Evolutionary conservation across 2,888 invertebrate genomes (phyloP).

Genomic region (Polydrusus tereticollis): DNA sequence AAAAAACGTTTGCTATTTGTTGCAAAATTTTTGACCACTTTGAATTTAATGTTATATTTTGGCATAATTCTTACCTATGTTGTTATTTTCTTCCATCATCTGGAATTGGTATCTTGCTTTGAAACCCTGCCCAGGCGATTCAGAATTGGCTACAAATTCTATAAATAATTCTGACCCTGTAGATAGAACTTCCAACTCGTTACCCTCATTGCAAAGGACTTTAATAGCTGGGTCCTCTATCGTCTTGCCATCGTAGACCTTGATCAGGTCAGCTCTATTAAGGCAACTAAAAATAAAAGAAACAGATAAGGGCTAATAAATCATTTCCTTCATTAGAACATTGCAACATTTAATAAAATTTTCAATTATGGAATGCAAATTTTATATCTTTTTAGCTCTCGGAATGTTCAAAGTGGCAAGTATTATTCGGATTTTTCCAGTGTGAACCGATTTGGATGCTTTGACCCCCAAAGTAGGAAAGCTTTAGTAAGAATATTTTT

Average conservation of each 20-base stretch:
- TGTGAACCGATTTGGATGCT: too few relatives aligned
- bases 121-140: slow-evolving; percentile 83
- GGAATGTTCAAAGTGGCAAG: too few relatives aligned
- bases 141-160: slow-evolving; percentile 88
- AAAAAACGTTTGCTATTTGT: too few relatives aligned
- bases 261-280: slow-evolving; percentile 85
- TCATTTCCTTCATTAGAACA: neutral
- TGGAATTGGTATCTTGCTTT: slow-evolving; percentile 82
- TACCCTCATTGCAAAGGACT: slow-evolving; percentile 85
- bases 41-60: too few relatives aligned
- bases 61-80: slow-evolving; percentile 61
- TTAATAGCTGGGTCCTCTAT: slow-evolving; percentile 81
- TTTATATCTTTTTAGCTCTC: too few relatives aligned
- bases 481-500: too few relatives aligned
- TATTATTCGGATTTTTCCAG: too few relatives aligned
- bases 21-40: too few relatives aligned
- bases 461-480: too few relatives aligned
- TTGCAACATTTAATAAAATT: too few relatives aligned
- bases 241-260: slow-evolving; percentile 86
- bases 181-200: slow-evolving; percentile 84
- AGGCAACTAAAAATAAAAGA: slow-evolving; percentile 77
- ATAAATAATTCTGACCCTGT: slow-evolving; percentile 86
- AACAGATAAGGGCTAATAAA: neutral
- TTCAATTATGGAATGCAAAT: too few relatives aligned
- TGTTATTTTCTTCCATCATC: slow-evolving; percentile 71